These are phyloP conservation scores for Florisuga fusca DNA, from an alignment of 2,797 vertebrate genomes.

Conservation along the genomic window DNA sequence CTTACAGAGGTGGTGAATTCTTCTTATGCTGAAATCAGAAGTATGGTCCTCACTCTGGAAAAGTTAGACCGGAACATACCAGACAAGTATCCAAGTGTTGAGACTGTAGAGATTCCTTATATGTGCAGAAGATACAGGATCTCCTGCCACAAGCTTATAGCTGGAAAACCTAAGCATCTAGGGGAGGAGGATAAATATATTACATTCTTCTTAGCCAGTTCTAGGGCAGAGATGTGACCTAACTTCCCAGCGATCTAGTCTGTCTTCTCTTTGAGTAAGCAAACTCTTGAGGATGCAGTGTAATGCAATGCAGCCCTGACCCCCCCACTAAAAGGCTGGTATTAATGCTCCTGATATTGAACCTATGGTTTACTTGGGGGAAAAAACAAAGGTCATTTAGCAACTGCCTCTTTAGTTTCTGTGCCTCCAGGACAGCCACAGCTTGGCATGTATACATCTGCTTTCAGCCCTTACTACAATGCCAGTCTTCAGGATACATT, in stretches of 20 bases:
- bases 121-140: neutral
- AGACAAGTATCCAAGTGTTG: neutral
- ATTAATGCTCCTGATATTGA: neutral
- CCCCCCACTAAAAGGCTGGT: rapidly evolving
- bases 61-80: neutral
- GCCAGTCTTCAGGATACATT: neutral
- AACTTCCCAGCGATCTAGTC: neutral
- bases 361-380: neutral
- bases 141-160: neutral
- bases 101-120: neutral
- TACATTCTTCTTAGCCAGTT: neutral
- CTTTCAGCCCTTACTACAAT: neutral
- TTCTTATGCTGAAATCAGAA: neutral
- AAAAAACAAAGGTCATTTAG: neutral
- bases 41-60: neutral
- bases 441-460: neutral
- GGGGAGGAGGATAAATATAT: neutral
- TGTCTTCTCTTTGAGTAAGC: neutral
- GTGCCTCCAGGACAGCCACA: neutral
- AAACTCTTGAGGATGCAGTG: neutral
- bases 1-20: neutral
- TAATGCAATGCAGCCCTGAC: neutral
- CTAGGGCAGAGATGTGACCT: neutral
- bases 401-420: neutral
- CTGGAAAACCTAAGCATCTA: neutral